Percentiles rank a stretch among this genome's conserved stretches.
Conservation (phyloP, 2,113 vertebrate species). For the Macquaria ambigua region DNA sequence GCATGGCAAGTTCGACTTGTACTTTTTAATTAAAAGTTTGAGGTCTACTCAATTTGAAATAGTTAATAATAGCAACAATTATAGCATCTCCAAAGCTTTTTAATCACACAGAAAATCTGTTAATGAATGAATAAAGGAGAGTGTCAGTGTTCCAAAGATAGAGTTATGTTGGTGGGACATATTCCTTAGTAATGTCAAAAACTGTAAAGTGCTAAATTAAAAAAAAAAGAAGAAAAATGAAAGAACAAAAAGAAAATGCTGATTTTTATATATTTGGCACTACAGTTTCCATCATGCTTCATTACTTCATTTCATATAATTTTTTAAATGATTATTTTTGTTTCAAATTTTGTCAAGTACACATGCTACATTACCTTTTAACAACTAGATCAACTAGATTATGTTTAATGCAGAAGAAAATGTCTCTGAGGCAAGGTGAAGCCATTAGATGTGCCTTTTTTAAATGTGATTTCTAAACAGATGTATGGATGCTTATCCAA, state of each 20-base stretch:
- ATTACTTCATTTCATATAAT: neutral
- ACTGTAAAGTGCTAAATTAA: neutral
- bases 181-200: neutral
- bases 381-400: neutral
- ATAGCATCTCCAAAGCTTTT: too few relatives aligned
- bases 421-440: neutral
- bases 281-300: neutral
- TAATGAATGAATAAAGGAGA: neutral
- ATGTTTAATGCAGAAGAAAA: neutral
- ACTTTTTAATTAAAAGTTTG: neutral
- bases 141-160: neutral
- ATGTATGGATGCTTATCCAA: neutral
- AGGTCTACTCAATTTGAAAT: neutral
- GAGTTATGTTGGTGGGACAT: neutral
- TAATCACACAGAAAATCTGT: neutral
- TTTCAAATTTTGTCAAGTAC: neutral
- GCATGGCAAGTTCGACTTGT: neutral
- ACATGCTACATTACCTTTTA: neutral
- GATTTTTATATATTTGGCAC: neutral
- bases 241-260: neutral
- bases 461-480: neutral
- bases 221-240: neutral
- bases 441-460: neutral
- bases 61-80: neutral
- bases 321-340: neutral